Evolutionary conservation across 2,797 vertebrate genomes (phyloP).

Genomic region (Austrolebias charrua): DNA sequence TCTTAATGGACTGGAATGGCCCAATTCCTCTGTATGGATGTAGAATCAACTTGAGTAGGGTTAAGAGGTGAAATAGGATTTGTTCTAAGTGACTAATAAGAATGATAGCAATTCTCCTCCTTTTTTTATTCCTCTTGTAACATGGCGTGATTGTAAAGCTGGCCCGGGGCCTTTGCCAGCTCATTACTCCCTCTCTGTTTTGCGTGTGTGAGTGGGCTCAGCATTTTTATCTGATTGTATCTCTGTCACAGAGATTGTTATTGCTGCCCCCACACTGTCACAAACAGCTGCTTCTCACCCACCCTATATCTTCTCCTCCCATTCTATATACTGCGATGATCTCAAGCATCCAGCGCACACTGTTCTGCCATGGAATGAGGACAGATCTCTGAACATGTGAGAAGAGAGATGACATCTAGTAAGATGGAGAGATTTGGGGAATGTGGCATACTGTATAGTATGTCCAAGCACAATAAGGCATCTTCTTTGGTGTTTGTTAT

Average conservation of each 20-base stretch:
- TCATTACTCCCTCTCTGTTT: slow-evolving; percentile 71
- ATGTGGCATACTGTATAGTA: not conserved
- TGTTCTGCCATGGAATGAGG: slow-evolving; percentile 16
- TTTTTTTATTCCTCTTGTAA: slow-evolving; percentile 48
- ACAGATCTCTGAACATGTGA: slow-evolving; percentile 14
- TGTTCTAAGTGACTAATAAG: slow-evolving; percentile 22
- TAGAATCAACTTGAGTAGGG: too few relatives aligned
- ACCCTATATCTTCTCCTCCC: slow-evolving; percentile 5
- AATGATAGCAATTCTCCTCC: slow-evolving; percentile 34
- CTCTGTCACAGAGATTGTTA: slow-evolving; percentile 60
- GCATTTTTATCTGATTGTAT: slow-evolving; percentile 69
- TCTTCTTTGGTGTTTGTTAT: slow-evolving; percentile 31
- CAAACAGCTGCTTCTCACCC: slow-evolving; percentile 63
- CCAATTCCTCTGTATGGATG: too few relatives aligned
- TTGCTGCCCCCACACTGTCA: slow-evolving; percentile 72
- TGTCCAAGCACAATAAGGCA: slow-evolving; percentile 16
- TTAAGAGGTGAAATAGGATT: too few relatives aligned
- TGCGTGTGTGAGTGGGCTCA: slow-evolving; percentile 36
- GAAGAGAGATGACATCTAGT: slow-evolving; percentile 11
- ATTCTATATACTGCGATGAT: slow-evolving; percentile 21
- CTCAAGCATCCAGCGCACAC: slow-evolving; percentile 21
- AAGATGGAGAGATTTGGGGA: slow-evolving; percentile 11
- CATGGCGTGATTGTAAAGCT: slow-evolving; percentile 34
- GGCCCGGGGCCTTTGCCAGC: slow-evolving; percentile 69
- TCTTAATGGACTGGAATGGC: too few relatives aligned